Evolutionary conservation across 1,140 invertebrate genomes (phyloP), one percentile per base, ranked within the genome.

Genomic region (Medauroidea extradentata): DNA sequence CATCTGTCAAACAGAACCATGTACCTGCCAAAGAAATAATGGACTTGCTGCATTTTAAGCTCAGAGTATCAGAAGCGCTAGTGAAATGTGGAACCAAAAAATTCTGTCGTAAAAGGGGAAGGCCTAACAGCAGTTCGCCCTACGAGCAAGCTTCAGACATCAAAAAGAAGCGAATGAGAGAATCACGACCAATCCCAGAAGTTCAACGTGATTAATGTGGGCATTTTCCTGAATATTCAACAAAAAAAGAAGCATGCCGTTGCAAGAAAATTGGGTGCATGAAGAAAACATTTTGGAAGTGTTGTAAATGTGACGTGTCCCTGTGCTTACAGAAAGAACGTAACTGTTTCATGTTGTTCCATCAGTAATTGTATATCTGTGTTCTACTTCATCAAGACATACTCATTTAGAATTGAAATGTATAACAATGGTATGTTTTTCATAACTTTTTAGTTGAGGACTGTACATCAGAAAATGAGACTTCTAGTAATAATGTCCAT

Each of bases 271-370:
- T 18, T 38, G 53, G 48, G 11, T 61, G 54, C 42, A 49, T 13
- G 23, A 44, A 38, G 43, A 49, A 61, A 61, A 44, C 18, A 21
- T 34, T 39, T 46, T 60, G 11, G 21, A 49, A 21, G 43, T 61
- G 59, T 38, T 29, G 14, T 24, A 61, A 61, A 27, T 61, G 53
- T 44, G 49, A 60, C 43, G 23, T 58, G n/a, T 19, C n/a, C 16
- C 34, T 59, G 27, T 59, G 57, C 51, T 18, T 57, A 29, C 25
- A 39, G 23, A 56, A 24, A 57, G 52, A 59, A 21, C 25, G 39
- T 27, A 59, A 59, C 42, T 59, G 57, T 58, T 59, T 59, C 52
- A 23, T 38, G 19, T 25, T 38, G 3, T 59, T 59, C 52, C 52
- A 58, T 41, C 29, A 34, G 29, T 34, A 34, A 34, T 34, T 34